These are phyloP conservation scores for Limosa lapponica DNA, from an alignment of 2,797 vertebrate species.

Conservation along the genomic window DNA sequence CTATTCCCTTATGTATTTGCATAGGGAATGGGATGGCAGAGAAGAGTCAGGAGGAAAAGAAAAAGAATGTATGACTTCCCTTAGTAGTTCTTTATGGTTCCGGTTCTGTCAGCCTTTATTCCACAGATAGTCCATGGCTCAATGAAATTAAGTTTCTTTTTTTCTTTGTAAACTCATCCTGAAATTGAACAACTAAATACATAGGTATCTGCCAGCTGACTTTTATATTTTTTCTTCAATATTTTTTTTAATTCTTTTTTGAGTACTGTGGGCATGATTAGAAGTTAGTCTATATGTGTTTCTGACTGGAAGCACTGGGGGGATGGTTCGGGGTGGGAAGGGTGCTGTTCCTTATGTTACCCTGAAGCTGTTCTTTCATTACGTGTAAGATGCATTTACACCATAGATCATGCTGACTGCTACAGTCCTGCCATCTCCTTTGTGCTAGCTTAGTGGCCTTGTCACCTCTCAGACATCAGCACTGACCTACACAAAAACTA, in stretches of 20 bases:
- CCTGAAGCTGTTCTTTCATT: neutral
- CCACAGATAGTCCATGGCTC: neutral
- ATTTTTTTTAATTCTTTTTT: neutral
- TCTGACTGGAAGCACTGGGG: neutral
- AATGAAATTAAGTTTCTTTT: neutral
- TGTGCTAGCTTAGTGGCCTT: neutral
- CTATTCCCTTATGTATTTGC: neutral
- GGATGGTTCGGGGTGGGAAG: neutral
- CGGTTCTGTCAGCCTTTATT: neutral
- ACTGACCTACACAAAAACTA: neutral
- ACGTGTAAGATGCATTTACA: neutral
- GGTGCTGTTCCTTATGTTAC: neutral
- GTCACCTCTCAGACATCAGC: neutral
- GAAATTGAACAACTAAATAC: neutral
- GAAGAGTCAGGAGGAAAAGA: constrained; percentile 1
- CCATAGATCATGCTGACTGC: neutral
- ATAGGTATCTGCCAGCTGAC: neutral
- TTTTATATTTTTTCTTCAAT: neutral
- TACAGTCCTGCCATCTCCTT: neutral
- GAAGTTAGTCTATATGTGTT: neutral
- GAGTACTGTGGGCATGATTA: neutral
- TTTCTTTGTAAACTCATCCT: neutral
- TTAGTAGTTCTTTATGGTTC: neutral
- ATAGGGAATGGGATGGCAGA: neutral
- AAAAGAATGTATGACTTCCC: neutral